Base-by-base conservation (phyloP, 2,797 vertebrate species). In the Borostomias antarcticus region DNA sequence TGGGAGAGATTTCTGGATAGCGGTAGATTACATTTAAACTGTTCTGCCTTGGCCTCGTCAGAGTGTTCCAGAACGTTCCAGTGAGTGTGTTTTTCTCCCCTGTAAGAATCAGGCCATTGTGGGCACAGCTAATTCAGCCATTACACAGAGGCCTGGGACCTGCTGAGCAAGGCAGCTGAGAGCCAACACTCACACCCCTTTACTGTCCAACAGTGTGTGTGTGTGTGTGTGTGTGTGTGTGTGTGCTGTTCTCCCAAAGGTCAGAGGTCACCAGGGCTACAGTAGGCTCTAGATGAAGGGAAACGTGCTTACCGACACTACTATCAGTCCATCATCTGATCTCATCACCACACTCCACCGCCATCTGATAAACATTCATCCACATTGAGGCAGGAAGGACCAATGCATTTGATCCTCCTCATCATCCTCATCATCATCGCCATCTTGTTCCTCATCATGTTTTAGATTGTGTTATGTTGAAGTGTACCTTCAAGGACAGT, bases 1-100 rank as follows among this genome's bases (percentile, higher is more conserved):
- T 51, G 48, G 21, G 48, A 51, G 21, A 51, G 40, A 4, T 45
- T 45, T 70, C 61, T 70, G 68, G 77, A 77, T 76, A 84, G 74
- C 40, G 15, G 15, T 45, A 45, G 40, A 45, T 45, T 45, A 45
- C 17, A 51, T 51, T 51, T 23, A 51, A 51, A 51, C 6, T 25
- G 19, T 9, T 13, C 9, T 51, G 48, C 40, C 40, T 45, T 45
- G 15, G 40, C 15, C 40, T 81, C 77, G 78, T 68, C 13, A 17
- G 40, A 73, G 73, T 82, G 67, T 77, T 62, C 26, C 48, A 25
- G 21, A 23, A 6, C 9, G 21, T 11, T 51, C 48, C 23, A 21
- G 21, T 19, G 47, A 48, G 47, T 25, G 48, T 26, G 48, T 51
- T 51, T 51, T 51, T 21, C 23, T 45, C 40, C 0, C n/a, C 23